Base-by-base conservation (phyloP, 1,140 invertebrate species). In the Trichomalopsis sarcophagae region DNA sequence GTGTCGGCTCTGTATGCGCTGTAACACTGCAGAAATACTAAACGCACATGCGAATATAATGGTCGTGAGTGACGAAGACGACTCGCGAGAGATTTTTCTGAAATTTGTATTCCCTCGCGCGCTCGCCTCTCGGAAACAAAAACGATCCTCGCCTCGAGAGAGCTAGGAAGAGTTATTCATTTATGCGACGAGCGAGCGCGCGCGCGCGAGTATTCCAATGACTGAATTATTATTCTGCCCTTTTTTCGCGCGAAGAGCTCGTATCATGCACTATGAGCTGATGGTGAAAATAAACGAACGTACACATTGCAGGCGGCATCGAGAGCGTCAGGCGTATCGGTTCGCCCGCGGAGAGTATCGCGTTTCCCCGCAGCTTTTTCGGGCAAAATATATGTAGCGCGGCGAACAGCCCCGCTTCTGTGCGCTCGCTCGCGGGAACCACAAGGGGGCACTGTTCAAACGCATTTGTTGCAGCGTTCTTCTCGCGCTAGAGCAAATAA, bases 321-420 rank as follows among this genome's bases (percentile, higher is more conserved):
- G 91, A 91, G 90, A 86, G 89, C 92, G 90, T 92, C 91, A 93
- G 92, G 89, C 91, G 90, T 93, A 93, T 93, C 92, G 89, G 90
- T 88, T 92, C 92, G 90, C 91, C 88, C 78, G 88, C 81, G 86
- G 87, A 87, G 88, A 88, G 90, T 89, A 93, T 93, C 91, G 87
- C 89, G 89, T 93, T 93, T 91, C 91, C 86, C 88, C 89, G 88
- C 87, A 78, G 86, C 78, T 81, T 85, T 27, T 74, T 36, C 79
- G 78, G 21, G 17, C 55, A n/a, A 62, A 62, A n/a, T 44, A 40
- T 40, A 36, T 36, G 5, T 44, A 44, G 40, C 7, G 40, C 40
- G 7, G 10, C 40, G 7, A 1, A 44, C 55, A 62, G 17, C 55
- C 62, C 77, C 81, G 83, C 77, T 74, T 47, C 74, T 76, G n/a